Evolutionary conservation across 2,888 invertebrate species (phyloP).

Genomic region (Pristionchus fissidentatus): DNA sequence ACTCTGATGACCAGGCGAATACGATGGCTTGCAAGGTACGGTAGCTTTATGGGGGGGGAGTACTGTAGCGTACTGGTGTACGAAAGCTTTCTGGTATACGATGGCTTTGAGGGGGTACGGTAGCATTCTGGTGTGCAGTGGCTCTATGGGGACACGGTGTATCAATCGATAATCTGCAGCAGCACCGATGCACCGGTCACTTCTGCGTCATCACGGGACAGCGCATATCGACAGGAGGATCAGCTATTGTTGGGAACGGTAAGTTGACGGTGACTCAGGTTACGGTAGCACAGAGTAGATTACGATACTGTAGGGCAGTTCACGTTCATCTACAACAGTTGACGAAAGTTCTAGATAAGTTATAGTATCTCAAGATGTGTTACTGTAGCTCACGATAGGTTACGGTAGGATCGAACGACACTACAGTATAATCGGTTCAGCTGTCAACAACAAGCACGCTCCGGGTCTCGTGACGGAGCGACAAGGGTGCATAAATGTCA

Average conservation of each 20-base stretch:
- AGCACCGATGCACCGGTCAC: constrained; percentile 58
- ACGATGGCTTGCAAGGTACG: constrained; percentile 66
- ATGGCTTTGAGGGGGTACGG: not conserved
- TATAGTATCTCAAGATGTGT: no score
- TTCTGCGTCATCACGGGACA: constrained; percentile 72
- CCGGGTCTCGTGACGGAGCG: constrained; percentile 59
- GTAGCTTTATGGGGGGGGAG: not conserved
- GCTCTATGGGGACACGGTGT: not conserved
- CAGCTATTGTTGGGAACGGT: constrained; percentile 27
- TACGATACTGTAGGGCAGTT: not conserved
- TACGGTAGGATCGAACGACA: not conserved
- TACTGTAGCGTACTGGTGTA: no score
- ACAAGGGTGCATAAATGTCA: constrained; percentile 74
- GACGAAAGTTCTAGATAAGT: no score
- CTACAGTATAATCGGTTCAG: no score
- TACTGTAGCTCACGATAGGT: not conserved
- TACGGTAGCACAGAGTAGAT: not conserved
- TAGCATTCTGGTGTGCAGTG: not conserved
- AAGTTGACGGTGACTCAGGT: not conserved
- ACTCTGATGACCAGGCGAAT: constrained; percentile 67
- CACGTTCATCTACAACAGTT: no score
- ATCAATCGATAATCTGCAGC: constrained; percentile 52
- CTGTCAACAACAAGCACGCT: not conserved
- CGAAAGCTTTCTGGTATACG: not conserved
- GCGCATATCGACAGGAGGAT: constrained; percentile 51